A percentile compares a stretch with the other conserved stretches of the same genome.
Conservation (phyloP, 2,797 vertebrate species). For the Amphiprion clarkii region DNA sequence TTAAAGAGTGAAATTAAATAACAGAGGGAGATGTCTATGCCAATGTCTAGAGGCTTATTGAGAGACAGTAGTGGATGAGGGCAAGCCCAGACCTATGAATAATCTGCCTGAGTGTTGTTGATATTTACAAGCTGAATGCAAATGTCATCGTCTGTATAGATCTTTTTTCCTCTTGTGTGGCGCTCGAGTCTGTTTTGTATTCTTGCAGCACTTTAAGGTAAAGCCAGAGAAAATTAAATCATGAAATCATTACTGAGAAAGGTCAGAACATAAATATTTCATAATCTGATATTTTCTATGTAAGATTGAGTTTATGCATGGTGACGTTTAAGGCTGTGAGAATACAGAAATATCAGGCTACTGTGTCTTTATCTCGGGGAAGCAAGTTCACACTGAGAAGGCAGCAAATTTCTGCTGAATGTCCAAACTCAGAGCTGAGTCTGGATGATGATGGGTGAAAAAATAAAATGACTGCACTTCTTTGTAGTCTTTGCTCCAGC, state of each 20-base stretch:
- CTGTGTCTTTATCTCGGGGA: conserved; percentile 50
- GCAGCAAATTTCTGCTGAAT: conserved; percentile 42
- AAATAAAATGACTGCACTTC: conserved; percentile 50
- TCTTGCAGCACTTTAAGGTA: conserved; percentile 79
- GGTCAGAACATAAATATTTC: conserved; percentile 86
- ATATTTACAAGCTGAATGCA: conserved; percentile 82
- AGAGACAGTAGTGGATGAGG: conserved; percentile 51
- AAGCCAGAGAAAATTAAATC: conserved; percentile 82
- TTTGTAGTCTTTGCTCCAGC: conserved; percentile 65
- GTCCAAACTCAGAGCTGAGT: conserved; percentile 36
- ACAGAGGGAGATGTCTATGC: conserved; percentile 52
- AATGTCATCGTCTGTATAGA: conserved; percentile 77
- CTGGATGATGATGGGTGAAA: conserved; percentile 43
- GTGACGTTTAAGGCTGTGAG: conserved; percentile 46
- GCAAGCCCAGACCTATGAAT: conserved; percentile 60
- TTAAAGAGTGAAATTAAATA: conserved; percentile 64
- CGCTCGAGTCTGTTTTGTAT: conserved; percentile 74
- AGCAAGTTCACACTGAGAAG: conserved; percentile 32
- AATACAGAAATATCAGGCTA: conserved; percentile 44
- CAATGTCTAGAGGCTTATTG: conserved; percentile 53
- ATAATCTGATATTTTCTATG: conserved; percentile 83
- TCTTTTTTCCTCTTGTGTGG: conserved; percentile 50
- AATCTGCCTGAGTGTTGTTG: conserved; percentile 77
- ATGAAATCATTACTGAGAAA: conserved; percentile 82
- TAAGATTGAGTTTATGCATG: conserved; percentile 71